Base-by-base conservation (phyloP, 2,113 vertebrate species). In the Elephas maximus region DNA sequence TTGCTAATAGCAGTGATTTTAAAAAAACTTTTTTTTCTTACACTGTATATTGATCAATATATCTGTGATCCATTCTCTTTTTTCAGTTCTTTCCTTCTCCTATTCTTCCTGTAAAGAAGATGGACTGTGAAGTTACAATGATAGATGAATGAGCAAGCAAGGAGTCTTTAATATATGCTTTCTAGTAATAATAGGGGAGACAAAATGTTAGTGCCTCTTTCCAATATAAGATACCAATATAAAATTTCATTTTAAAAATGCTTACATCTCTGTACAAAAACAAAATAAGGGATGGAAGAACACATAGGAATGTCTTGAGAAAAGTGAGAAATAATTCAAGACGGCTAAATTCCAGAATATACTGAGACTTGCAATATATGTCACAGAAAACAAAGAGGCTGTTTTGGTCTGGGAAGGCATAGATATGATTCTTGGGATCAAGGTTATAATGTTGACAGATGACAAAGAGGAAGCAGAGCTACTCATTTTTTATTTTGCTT, bases 401-500 rank as follows among this genome's bases (percentile, higher is more conserved):
- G 17, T 92, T 94, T 83, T 51, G 57, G 60, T 81, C 82, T 91
- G 37, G 86, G 44, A 77, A 93, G 26, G 37, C 45, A 92, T 10
- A 92, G 41, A 67, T 91, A 81, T 57, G 81, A 96, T 93, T 82
- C 53, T 86, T 84, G 48, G 41, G 24, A 91, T 92, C 88, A 48
- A 65, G 73, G 21, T 76, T 63, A 85, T 79, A 93, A 95, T 86
- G 57, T 60, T 92, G 85, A 96, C 91, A 91, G 57, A 92, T 79
- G 45, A 90, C 94, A 96, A 88, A 65, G 71, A 81, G 37, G 95
- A 93, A 78, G 33, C 28, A 96, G 15, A 90, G 41, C 17, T 82
- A 74, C 33, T 92, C 45, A 12, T 44, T 88, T 57, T 93, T 96
- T 96, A 94, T 96, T 96, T 96, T 96, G 63, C 82, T 94, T 97